Conservation (phyloP, 2,888 invertebrate species). For the Eupithecia subfuscata region DNA sequence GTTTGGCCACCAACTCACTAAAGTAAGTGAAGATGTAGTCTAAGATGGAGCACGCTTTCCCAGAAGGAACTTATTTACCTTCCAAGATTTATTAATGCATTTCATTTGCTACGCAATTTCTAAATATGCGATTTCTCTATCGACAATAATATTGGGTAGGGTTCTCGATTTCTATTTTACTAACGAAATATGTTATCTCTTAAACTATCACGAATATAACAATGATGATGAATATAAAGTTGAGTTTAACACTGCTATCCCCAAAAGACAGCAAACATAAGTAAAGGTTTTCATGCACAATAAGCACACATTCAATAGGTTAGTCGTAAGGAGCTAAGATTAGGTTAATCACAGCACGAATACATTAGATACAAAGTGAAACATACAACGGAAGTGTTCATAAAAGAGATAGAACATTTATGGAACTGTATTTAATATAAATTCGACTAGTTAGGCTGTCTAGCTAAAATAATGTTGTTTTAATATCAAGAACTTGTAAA, state of each 20-base stretch:
- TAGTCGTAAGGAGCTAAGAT: slow-evolving; percentile 24
- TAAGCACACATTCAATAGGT: slow-evolving; percentile 43
- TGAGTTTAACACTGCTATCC: slow-evolving; percentile 56
- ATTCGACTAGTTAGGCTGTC: not conserved
- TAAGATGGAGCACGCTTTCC: no score
- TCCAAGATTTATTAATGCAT: no score
- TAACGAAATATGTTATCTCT: not conserved
- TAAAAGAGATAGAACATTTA: slow-evolving; percentile 40
- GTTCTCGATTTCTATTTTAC: not conserved
- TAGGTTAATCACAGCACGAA: slow-evolving; percentile 37
- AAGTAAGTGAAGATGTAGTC: no score
- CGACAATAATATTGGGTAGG: not conserved
- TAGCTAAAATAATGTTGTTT: not conserved
- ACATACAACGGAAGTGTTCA: slow-evolving; percentile 53
- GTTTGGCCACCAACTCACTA: no score
- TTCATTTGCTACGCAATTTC: not conserved
- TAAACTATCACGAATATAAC: not conserved
- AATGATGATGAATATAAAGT: not conserved
- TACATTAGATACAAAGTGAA: slow-evolving; percentile 46
- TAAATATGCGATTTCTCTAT: not conserved
- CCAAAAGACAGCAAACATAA: slow-evolving; percentile 71
- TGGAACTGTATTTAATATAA: slow-evolving; percentile 54
- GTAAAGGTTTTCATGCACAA: slow-evolving; percentile 68
- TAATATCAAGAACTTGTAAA: not conserved
- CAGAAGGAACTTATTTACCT: no score